Base-by-base conservation (phyloP, 1,140 invertebrate genomes). In the Linepithema humile region DNA sequence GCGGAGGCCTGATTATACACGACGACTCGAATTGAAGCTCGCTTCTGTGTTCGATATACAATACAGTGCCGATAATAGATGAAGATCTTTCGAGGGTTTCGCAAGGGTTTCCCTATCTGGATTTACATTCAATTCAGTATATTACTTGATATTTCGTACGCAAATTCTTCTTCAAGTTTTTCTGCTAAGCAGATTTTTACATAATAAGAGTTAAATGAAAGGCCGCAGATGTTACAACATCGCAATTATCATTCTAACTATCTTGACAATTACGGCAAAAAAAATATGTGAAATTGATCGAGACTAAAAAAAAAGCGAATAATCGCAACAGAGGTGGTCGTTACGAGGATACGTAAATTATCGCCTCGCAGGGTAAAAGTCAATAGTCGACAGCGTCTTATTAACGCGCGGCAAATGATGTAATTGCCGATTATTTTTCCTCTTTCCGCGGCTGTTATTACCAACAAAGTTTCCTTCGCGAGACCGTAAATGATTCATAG, bases 391-490 rank as follows among this genome's bases (percentile, higher is more conserved):
- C n/a, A n/a, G n/a, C 23, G 50, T 38, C 38, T 35, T 43, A 50
- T 77, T 80, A 70, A n/a, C 48, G 50, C 53, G 12, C 4, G 12
- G 9, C 55, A 64, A 62, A 55, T 64, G 3, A 83, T 20, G 7
- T 59, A 45, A 83, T 65, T 35, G 26, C 1, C 38, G 26, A 55
- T 29, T 15, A 29, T 77, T 57, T 65, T 65, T 20, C 26, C 45
- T 15, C 15, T 20, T 26, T 0, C 0, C 12, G 20, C 7, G 12
- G 15, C 15, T 40, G 17, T 48, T 9, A 26, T 57, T 40, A 29
- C 40, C 55, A 10, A 43, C 12, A 1, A 32, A 12, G 20, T 38
- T 59, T 59, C 40, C 5, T 59, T n/a, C 26, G n/a, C 3, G 9
- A 15, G 1, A 35, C 35, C 20, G 2, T 4, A 3, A 23, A 38